Evolutionary conservation across 2,797 vertebrate genomes (phyloP).

Genomic region (Danio albolineatus): DNA sequence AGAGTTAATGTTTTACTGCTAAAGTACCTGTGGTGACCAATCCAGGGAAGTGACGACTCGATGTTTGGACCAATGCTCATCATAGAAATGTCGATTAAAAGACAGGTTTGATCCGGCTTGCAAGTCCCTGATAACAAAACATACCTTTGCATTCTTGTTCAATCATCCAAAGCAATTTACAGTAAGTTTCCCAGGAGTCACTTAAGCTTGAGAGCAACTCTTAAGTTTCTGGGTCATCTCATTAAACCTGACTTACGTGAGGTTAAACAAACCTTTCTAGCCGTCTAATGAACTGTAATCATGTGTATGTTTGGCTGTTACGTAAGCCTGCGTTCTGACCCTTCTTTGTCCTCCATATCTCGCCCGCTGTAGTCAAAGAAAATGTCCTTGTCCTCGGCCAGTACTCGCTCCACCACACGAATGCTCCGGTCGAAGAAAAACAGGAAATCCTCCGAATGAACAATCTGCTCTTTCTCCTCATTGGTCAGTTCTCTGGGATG

Average conservation of each 20-base stretch:
- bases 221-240: constrained; percentile 27
- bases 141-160: constrained; percentile 13
- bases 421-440: constrained; percentile 88
- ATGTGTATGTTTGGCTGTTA: constrained; percentile 9
- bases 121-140: constrained; percentile 76
- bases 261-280: constrained; percentile 14
- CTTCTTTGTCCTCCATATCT: constrained; percentile 87
- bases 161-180: constrained; percentile 8
- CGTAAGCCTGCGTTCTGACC: constrained; percentile 73
- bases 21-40: constrained; percentile 88
- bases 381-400: constrained; percentile 88
- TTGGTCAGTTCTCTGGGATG: constrained; percentile 86
- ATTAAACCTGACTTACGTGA: constrained; percentile 15
- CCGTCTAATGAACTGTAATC: neutral
- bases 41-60: constrained; percentile 89
- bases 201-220: constrained; percentile 17
- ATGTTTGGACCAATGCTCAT: constrained; percentile 91
- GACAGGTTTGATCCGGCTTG: constrained; percentile 88
- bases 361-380: constrained; percentile 90
- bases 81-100: constrained; percentile 86
- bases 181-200: constrained; percentile 3
- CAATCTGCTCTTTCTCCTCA: constrained; percentile 88
- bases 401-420: constrained; percentile 84
- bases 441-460: constrained; percentile 89
- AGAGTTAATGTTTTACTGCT: neutral